Evolutionary conservation across 1,140 invertebrate species (phyloP).

Genomic region (Varroa destructor): DNA sequence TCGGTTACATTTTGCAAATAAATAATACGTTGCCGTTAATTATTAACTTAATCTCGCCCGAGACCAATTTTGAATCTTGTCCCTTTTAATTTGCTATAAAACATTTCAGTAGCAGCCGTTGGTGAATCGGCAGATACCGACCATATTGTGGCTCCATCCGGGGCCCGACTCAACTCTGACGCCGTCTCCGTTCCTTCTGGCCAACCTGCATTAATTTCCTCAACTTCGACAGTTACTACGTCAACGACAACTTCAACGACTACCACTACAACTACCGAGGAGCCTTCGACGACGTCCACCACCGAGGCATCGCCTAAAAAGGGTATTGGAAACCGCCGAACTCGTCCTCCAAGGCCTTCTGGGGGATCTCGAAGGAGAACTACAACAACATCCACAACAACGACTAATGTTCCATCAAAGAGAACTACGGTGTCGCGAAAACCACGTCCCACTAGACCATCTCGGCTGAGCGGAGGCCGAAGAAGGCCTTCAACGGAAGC

Average conservation of each 20-base stretch:
- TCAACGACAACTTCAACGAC: slow-evolving; percentile 1
- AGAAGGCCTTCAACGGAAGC: slow-evolving; percentile 2
- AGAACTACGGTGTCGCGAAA: neutral
- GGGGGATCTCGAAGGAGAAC: neutral
- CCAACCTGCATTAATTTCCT: neutral
- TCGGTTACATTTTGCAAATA: too few species aligned
- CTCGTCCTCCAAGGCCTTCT: neutral
- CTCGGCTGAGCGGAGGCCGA: slow-evolving; percentile 10
- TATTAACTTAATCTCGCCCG: too few species aligned
- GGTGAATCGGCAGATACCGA: neutral
- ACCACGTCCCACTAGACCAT: slow-evolving; percentile 15
- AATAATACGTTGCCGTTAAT: too few species aligned
- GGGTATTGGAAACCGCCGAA: slow-evolving; percentile 15
- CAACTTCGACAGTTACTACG: neutral
- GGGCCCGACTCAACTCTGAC: slow-evolving; percentile 11
- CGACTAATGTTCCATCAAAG: neutral
- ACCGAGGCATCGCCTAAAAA: neutral
- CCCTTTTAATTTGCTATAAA: too few species aligned
- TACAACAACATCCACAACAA: slow-evolving; percentile 4
- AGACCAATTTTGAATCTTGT: too few species aligned
- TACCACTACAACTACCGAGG: slow-evolving; percentile 6
- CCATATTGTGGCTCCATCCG: neutral
- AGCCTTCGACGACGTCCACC: neutral
- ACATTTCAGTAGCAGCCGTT: neutral
- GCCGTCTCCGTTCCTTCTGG: neutral